Evolutionary conservation across 2,113 vertebrate species (phyloP), one percentile per base, ranked within the genome.

Genomic region (Turnix velox): DNA sequence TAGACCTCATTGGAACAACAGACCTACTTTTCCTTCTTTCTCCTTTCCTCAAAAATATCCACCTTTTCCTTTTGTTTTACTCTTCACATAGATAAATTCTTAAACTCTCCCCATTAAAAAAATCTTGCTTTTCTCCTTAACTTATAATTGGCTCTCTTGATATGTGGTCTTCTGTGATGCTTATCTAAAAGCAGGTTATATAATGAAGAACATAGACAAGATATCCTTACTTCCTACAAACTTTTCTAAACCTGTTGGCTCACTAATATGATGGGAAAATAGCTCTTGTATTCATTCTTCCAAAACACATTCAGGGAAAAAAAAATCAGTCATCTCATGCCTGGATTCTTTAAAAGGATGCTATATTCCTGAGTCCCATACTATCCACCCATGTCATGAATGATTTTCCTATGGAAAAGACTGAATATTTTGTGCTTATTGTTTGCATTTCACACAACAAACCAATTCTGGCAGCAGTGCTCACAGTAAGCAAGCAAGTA

Each of bases 91-190:
- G 35, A 10, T 54, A 71, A 86, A 20, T 48, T 72, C 65, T 93
- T 87, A 87, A 84, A 90, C 5, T 90, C 43, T 63, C 24, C 72
- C 65, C n/a, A 82, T 59, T n/a, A n/a, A n/a, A 87, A 81, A 93
- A 92, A 65, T 24, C 72, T 90, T 68, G 14, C 83, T 92, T 86
- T 93, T 92, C 43, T 94, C 74, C 74, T 83, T 94, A 79, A 69
- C 78, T 93, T 95, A 80, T 87, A 95, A 96, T 92, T 87, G 88
- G 77, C 35, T 73, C 6, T 66, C 59, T 88, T 79, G 54, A 72
- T 71, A 35, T 35, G 81, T 75, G 37, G 18, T 33, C 25, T 22
- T 74, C n/a, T 61, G 58, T 43, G 58, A 48, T 92, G 72, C 83
- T 90, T 87, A 59, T 15, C 86, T 79, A 54, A 84, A 71, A 84